A percentile compares a stretch with the other conserved stretches of the same genome.
phyloP scores from a whole-genome alignment of 2,797 vertebrate species.

The Hydrolagus colliei region DNA sequence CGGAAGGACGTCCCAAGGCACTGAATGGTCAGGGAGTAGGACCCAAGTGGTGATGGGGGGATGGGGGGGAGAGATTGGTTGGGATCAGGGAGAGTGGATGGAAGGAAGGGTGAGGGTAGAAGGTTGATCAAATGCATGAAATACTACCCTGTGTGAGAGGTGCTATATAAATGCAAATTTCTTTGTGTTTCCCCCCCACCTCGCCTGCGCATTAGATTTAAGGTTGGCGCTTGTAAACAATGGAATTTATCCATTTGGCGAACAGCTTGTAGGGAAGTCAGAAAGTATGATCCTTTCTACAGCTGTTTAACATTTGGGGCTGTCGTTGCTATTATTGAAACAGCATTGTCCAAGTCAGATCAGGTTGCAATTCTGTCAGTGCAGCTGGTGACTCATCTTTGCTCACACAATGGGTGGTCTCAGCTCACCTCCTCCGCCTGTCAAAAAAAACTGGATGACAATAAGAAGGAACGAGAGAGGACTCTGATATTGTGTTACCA shows the following conservation, averaged over 20 bases:
- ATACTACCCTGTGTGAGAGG: too few relatives aligned
- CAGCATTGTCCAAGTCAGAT: not conserved
- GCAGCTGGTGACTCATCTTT: not conserved
- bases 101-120: too few relatives aligned
- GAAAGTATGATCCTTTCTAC: not conserved
- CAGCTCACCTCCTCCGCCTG: not conserved
- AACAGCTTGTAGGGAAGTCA: not conserved
- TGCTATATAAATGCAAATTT: too few relatives aligned
- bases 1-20: too few relatives aligned
- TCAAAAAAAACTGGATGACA: not conserved
- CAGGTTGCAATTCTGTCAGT: not conserved
- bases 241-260: not conserved
- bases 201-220: not conserved
- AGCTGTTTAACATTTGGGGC: not conserved
- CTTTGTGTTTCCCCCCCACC: not conserved
- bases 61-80: too few relatives aligned
- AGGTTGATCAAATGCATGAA: too few relatives aligned
- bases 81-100: too few relatives aligned
- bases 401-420: not conserved
- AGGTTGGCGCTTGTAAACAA: not conserved
- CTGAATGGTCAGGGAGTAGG: too few relatives aligned
- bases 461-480: not conserved
- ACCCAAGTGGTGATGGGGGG: too few relatives aligned
- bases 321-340: not conserved
- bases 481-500: too few relatives aligned